phyloP scores from a whole-genome alignment of 1,140 invertebrate species.

The Sitobion miscanthi region DNA sequence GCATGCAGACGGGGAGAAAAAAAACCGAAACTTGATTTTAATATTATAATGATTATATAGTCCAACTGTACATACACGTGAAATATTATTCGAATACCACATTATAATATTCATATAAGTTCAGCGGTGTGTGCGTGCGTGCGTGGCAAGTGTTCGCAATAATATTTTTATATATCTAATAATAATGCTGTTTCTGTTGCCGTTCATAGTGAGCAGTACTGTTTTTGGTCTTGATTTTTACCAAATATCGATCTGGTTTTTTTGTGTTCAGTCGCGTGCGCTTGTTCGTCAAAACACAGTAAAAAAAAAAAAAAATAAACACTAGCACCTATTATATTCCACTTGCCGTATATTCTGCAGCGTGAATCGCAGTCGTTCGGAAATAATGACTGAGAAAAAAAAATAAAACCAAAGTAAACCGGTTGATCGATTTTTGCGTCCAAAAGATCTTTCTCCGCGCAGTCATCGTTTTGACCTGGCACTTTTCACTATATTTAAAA shows the following conservation, averaged over 20 bases:
- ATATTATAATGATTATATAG: not conserved
- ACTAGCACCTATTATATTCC: not conserved
- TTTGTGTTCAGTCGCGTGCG: slow-evolving; percentile 30
- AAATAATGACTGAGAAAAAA: not conserved
- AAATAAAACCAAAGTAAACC: slow-evolving; percentile 13
- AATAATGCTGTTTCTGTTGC: not conserved
- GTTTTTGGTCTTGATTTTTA: slow-evolving; percentile 20
- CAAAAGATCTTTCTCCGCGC: not conserved
- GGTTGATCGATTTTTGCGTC: slow-evolving; percentile 41
- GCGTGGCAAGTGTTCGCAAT: not conserved
- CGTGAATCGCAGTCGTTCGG: not conserved
- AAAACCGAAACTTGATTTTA: not conserved
- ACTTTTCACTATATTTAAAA: not conserved
- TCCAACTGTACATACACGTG: not conserved
- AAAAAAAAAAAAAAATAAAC: slow-evolving; percentile 27
- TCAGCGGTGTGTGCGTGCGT: not conserved
- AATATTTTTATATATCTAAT: too few relatives aligned
- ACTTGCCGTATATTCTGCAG: not conserved
- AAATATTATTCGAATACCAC: not conserved
- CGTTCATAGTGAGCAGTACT: not conserved
- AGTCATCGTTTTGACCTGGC: not conserved
- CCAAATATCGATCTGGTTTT: slow-evolving; percentile 25
- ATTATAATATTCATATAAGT: not conserved
- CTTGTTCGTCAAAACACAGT: not conserved
- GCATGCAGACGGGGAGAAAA: not conserved